Percentiles rank a stretch among this genome's conserved stretches.
These are phyloP conservation scores for Paragorgia papillata DNA, from an alignment of 92 coral and sea anemone genomes.

Conservation along the genomic window DNA sequence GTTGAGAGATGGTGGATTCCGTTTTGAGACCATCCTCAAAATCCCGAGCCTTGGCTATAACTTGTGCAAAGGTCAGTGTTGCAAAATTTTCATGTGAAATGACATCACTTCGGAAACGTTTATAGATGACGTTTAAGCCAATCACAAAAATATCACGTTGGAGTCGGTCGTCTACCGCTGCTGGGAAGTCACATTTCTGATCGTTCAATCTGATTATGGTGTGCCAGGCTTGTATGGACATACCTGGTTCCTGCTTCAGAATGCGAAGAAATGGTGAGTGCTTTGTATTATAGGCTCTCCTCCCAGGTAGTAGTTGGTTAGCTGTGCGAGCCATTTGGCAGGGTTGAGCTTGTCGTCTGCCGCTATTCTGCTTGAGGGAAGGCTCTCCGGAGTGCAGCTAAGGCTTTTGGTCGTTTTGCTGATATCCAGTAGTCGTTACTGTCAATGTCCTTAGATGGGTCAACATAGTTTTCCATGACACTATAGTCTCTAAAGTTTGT, in stretches of 20 bases:
- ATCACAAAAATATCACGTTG: conserved; percentile 64
- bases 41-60: conserved; percentile 59
- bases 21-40: conserved; percentile 31
- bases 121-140: conserved; percentile 65
- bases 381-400: conserved; percentile 49
- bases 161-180: conserved; percentile 55
- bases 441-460: conserved; percentile 41
- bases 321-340: conserved; percentile 56
- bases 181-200: conserved; percentile 60
- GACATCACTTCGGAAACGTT: conserved; percentile 56
- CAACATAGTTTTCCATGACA: conserved; percentile 23
- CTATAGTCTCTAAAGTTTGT: conserved; percentile 37
- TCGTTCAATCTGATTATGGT: conserved; percentile 53
- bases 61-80: conserved; percentile 55
- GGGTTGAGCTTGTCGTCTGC: conserved; percentile 46
- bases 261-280: conserved; percentile 57
- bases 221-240: conserved; percentile 66
- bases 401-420: conserved; percentile 46
- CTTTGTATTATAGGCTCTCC: conserved; percentile 52
- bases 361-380: conserved; percentile 55
- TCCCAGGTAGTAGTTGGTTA: conserved; percentile 50
- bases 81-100: conserved; percentile 54
- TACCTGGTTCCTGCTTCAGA: conserved; percentile 63
- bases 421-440: conserved; percentile 49
- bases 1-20: background rate